phyloP scores from a whole-genome alignment of 1,140 invertebrate genomes.

The Tetramorium parvispinum region DNA sequence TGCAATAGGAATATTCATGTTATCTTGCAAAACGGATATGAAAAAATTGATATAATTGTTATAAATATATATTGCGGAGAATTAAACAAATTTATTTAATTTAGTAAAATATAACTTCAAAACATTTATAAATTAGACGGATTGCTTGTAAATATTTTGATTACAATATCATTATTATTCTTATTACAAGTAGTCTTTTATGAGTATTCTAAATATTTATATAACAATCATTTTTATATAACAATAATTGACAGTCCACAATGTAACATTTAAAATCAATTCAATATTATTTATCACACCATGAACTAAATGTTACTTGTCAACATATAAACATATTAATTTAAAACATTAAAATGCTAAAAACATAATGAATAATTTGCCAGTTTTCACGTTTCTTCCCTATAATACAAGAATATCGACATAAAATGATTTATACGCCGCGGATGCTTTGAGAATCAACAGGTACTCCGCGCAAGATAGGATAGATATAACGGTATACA shows the following conservation, averaged over 20 bases:
- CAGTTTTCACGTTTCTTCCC: background rate
- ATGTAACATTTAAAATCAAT: background rate
- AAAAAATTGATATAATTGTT: background rate
- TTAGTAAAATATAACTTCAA: background rate
- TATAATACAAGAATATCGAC: conserved; percentile 4
- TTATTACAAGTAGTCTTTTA: background rate
- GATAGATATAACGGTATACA: conserved; percentile 64
- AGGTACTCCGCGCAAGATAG: conserved; percentile 50
- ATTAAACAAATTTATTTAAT: background rate
- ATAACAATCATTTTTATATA: no score
- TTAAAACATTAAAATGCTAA: background rate
- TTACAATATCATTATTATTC: background rate
- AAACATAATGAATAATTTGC: background rate
- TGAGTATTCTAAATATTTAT: background rate
- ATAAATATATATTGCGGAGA: background rate
- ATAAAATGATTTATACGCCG: conserved; percentile 45
- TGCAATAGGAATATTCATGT: background rate
- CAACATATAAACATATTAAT: conserved; percentile 12
- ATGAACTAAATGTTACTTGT: background rate
- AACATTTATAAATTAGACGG: background rate
- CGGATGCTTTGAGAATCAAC: conserved; percentile 60
- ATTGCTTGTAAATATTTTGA: background rate
- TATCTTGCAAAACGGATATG: background rate
- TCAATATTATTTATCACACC: background rate
- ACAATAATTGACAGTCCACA: background rate